Conservation (phyloP, 2,888 invertebrate genomes). For the Asteroscopus sphinx region DNA sequence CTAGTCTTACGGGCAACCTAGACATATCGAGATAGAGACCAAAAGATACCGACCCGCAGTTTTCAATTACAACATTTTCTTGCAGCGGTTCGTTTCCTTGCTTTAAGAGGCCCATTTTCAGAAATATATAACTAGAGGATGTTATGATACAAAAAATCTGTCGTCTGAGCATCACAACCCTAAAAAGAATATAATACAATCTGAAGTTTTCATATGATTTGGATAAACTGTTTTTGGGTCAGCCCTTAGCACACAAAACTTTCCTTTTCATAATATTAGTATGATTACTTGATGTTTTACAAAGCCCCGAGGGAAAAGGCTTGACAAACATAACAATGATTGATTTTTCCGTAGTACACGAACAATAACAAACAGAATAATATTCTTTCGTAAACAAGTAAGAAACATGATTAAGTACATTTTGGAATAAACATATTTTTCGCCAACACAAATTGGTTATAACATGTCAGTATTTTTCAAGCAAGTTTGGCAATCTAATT, state of each 20-base stretch:
- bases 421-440: constrained; percentile 36
- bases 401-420: constrained; percentile 35
- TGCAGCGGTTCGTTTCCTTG: no score
- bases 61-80: no score
- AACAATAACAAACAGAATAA: constrained; percentile 15
- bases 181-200: constrained; percentile 1
- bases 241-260: constrained; percentile 8
- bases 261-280: constrained; percentile 16
- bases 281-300: constrained; percentile 23
- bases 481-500: constrained; percentile 16
- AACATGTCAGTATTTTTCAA: constrained; percentile 25
- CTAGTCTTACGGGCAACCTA: no score
- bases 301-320: constrained; percentile 10
- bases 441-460: constrained; percentile 19
- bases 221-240: constrained; percentile 10
- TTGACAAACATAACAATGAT: constrained; percentile 31
- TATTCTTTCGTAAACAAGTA: constrained; percentile 39
- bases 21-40: no score
- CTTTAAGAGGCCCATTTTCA: no score
- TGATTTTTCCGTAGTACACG: constrained; percentile 24
- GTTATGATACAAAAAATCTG: no score
- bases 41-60: no score
- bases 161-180: no score
- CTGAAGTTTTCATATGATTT: constrained; percentile 14
- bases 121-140: no score